Evolutionary conservation across 2,888 invertebrate genomes (phyloP), one percentile per base, ranked within the genome.

Genomic region (Aspidiotus rigidus): DNA sequence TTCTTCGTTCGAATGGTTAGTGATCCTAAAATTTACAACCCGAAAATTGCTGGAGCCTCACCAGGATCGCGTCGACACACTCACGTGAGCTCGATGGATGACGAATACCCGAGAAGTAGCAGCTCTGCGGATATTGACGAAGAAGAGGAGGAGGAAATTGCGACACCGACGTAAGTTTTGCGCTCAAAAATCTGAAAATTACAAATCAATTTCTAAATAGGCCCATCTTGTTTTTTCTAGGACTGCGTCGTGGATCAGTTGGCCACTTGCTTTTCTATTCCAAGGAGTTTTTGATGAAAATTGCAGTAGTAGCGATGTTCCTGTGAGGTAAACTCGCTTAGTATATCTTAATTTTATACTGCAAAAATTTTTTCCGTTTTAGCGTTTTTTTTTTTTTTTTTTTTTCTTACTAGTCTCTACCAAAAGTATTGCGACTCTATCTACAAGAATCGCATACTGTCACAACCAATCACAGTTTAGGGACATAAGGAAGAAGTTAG

Each of bases 1-100:
- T 95, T 95, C 83, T 94, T 96, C 80, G 96, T 96, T 70, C 89
- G 96, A 63, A 96, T 96, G 96, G 95, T 94, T 72, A 92, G 92
- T 78, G 96, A 96, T 82, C 95, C 96, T 2, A 96, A 95, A 80
- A 90, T 96, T 76, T 93, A 93, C 82, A 93, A 93, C 80, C 93
- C 93, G 44, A 90, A 90, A 71, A 93, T 93, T 76, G 88, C 86
- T 77, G 88, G 88, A 79, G 84, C 86, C 0, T 82, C 87, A 62
- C 84, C 87, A 62, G 83, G 85, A 3, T 79, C 80, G 41, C 80
- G 84, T 70, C 79, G 83, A 39, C 81, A 83, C 59, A 81, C 83
- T 0, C 79, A 79, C 59, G 82, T 72, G 53, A 71, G 71, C 59
- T 71, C 72, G 13, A 67, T 71, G 53, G 72, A 71, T 40, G 74